A percentile compares a stretch with the other conserved stretches of the same genome.
Evolutionary conservation across 30 jellyfish, hydroid and myxozoan genomes (phyloP).

Genomic region (Cassiopea andromeda): DNA sequence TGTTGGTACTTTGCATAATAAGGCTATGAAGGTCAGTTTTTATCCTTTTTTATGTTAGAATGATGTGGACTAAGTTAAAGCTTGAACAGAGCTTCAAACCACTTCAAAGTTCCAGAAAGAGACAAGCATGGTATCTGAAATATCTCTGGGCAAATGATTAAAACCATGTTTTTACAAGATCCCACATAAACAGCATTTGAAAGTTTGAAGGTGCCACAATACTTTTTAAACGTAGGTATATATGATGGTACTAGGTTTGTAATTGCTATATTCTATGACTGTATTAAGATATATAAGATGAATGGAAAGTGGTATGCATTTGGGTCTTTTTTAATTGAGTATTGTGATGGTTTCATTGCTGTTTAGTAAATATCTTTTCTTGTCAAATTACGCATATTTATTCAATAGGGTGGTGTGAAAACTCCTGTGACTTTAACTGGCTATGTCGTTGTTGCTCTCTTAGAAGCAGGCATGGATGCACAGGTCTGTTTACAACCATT

Average conservation of each 20-base stretch:
- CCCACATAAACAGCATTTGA: not conserved
- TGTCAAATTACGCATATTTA: not conserved
- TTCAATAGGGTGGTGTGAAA: slow-evolving; percentile 86
- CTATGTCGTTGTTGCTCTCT: slow-evolving; percentile 79
- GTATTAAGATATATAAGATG: too few relatives aligned
- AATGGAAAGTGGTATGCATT: too few relatives aligned
- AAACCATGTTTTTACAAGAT: not conserved
- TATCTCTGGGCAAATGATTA: not conserved
- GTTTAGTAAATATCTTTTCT: not conserved
- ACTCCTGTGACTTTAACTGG: slow-evolving; percentile 89
- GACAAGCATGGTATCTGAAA: not conserved
- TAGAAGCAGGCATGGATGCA: slow-evolving; percentile 72
- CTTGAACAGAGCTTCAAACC: too few relatives aligned
- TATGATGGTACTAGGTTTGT: too few relatives aligned
- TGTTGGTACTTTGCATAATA: slow-evolving; percentile 82
- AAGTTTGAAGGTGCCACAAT: not conserved
- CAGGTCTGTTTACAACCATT: slow-evolving; percentile 29
- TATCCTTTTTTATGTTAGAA: too few relatives aligned
- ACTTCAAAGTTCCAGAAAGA: not conserved
- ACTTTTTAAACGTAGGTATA: too few relatives aligned
- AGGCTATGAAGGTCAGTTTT: slow-evolving; percentile 83
- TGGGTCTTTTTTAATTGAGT: too few relatives aligned
- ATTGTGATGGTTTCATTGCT: not conserved
- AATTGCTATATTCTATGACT: too few relatives aligned
- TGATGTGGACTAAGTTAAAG: too few relatives aligned